Conservation (phyloP, 2,888 invertebrate genomes). For the Nysson spinosus region DNA sequence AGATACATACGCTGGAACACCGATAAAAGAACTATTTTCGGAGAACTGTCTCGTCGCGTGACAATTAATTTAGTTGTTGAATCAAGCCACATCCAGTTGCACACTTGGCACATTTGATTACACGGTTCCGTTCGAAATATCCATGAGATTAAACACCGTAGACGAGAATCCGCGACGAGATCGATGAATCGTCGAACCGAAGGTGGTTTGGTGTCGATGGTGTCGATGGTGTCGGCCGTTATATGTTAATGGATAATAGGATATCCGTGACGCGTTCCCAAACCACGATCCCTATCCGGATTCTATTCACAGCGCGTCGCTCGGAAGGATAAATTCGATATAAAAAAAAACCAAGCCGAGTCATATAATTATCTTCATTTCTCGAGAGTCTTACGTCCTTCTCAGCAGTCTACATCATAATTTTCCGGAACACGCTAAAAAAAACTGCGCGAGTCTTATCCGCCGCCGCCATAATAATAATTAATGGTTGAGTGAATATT, state of each 20-base stretch:
- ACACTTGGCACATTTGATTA: too few relatives aligned
- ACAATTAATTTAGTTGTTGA: too few relatives aligned
- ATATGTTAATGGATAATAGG: conserved; percentile 65
- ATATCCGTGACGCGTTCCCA: conserved; percentile 55
- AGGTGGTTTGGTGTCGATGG: not conserved
- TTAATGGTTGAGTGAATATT: too few relatives aligned
- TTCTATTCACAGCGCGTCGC: conserved; percentile 44
- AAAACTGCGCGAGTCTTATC: too few relatives aligned
- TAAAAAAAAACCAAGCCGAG: conserved; percentile 24
- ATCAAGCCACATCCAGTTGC: too few relatives aligned
- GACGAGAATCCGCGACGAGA: conserved; percentile 47
- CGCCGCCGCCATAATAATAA: too few relatives aligned
- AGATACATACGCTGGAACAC: too few relatives aligned
- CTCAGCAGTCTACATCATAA: conserved; percentile 3
- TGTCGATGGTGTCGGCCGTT: conserved; percentile 1
- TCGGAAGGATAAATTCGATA: conserved; percentile 52
- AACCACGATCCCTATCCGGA: conserved; percentile 13
- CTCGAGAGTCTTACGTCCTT: conserved; percentile 32
- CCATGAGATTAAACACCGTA: conserved; percentile 48
- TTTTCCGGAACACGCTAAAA: not conserved
- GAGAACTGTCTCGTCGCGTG: too few relatives aligned
- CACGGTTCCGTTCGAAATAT: conserved; percentile 46
- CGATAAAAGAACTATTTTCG: too few relatives aligned
- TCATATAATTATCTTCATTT: conserved; percentile 48
- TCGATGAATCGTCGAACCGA: conserved; percentile 50